These are phyloP conservation scores for Gila robusta DNA, from an alignment of 2,797 vertebrate species.

Conservation along the genomic window DNA sequence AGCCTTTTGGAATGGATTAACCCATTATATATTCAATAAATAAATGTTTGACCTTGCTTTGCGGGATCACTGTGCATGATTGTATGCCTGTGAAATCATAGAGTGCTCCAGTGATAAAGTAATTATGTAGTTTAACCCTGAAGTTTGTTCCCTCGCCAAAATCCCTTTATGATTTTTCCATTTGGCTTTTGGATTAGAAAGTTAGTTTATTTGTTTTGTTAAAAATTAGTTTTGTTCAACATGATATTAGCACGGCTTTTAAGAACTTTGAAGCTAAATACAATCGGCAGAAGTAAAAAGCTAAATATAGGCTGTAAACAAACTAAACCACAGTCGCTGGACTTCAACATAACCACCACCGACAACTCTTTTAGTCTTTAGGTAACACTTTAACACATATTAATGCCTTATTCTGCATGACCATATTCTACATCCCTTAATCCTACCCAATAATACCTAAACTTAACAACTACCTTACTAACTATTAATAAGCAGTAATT, in stretches of 20 bases:
- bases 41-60: background rate
- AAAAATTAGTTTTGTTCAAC: background rate
- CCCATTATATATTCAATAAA: background rate
- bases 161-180: background rate
- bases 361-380: background rate
- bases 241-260: background rate
- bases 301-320: background rate
- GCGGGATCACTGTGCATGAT: background rate
- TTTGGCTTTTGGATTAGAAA: background rate
- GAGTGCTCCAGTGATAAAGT: background rate
- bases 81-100: background rate
- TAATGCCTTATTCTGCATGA: too few relatives aligned
- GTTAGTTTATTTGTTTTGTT: background rate
- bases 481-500: too few relatives aligned
- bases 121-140: background rate
- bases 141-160: background rate
- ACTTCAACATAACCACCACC: background rate
- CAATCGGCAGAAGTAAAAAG: background rate
- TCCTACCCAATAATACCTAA: too few relatives aligned
- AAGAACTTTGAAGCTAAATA: background rate
- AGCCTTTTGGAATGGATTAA: background rate
- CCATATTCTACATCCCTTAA: too few relatives aligned
- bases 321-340: background rate
- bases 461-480: too few relatives aligned
- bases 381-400: too few relatives aligned